Evolutionary conservation across 2,113 vertebrate genomes (phyloP), one percentile per base, ranked within the genome.

Genomic region (Orthonyx spaldingii): DNA sequence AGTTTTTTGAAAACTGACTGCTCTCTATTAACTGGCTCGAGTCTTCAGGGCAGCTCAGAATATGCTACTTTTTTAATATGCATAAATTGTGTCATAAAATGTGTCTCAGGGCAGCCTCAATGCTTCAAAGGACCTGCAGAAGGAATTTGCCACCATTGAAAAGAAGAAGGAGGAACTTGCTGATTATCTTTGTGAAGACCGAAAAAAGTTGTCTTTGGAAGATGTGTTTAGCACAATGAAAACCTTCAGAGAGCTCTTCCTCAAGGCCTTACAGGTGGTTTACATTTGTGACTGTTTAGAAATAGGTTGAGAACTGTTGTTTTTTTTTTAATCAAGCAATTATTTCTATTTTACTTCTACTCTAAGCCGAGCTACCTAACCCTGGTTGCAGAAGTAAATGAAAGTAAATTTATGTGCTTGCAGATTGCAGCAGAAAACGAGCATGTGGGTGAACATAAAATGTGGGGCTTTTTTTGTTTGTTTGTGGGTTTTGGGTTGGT

Each of bases 181-280:
- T 7, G 90, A 97, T 41, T 99, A 99, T 84, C 97, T 99, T 41
- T 99, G 99, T 63, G 99, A 99, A 88, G 99, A 99, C 17, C 30
- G 93, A 30, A 95, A 94, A 78, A 93, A 98, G 64, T 88, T 99
- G 27, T 99, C 98, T 11, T 97, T 99, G 10, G 99, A 99, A 91
- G 99, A 99, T 21, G 94, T 99, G 3, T 98, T 99, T 60, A 96
- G 84, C 92, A 99, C 98, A 86, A 98, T 99, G 96, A 99, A 97
- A 97, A 97, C 97, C 33, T 99, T 99, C 98, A 97, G 98, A 41
- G 98, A 97, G 42, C 97, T 98, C 93, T 99, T 99, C 94, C 75
- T 98, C 90, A 98, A 98, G 26, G 97, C 98, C 3, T 94, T 99
- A 37, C 99, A 99, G 99, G 98, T 99, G 98, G 98, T 99, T 90